A percentile compares a stretch with the other conserved stretches of the same genome.
phyloP scores from a whole-genome alignment of 2,113 vertebrate genomes.

The Aegithalos caudatus region DNA sequence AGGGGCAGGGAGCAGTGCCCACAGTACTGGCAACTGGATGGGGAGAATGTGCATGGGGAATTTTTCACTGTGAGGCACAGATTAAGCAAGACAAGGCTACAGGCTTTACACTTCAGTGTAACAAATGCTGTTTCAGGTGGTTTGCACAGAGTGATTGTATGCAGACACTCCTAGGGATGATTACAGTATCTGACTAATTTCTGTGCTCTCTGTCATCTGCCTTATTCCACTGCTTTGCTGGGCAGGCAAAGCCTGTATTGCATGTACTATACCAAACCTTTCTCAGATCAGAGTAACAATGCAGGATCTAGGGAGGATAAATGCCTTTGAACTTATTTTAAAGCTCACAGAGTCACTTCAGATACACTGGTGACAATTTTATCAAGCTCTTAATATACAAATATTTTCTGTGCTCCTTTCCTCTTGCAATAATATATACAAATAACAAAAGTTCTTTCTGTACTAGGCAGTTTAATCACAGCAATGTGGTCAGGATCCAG shows the following conservation, averaged over 20 bases:
- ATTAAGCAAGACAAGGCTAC: not conserved
- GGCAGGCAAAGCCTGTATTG: not conserved
- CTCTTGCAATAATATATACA: not conserved
- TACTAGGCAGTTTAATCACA: slow-evolving; percentile 13
- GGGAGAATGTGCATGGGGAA: not conserved
- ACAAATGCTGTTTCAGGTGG: slow-evolving; percentile 34
- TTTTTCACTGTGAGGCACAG: not conserved
- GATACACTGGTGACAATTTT: not conserved
- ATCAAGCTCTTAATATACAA: not conserved
- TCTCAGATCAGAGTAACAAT: not conserved
- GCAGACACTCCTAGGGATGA: not conserved
- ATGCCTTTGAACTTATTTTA: not conserved
- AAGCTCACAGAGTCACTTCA: not conserved
- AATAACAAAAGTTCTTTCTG: slow-evolving; percentile 9
- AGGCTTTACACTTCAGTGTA: not conserved
- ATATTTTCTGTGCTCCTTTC: not conserved
- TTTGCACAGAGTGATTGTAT: slow-evolving; percentile 24
- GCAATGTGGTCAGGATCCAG: slow-evolving; percentile 9
- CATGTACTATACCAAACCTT: accelerated
- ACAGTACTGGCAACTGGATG: not conserved
- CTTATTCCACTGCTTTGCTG: not conserved
- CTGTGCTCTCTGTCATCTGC: not conserved
- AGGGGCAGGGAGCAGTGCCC: not conserved
- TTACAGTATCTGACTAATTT: slow-evolving; percentile 38
- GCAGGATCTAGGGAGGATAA: not conserved